Base-by-base conservation (phyloP, 1,140 invertebrate genomes). In the Neelides sp. region DNA sequence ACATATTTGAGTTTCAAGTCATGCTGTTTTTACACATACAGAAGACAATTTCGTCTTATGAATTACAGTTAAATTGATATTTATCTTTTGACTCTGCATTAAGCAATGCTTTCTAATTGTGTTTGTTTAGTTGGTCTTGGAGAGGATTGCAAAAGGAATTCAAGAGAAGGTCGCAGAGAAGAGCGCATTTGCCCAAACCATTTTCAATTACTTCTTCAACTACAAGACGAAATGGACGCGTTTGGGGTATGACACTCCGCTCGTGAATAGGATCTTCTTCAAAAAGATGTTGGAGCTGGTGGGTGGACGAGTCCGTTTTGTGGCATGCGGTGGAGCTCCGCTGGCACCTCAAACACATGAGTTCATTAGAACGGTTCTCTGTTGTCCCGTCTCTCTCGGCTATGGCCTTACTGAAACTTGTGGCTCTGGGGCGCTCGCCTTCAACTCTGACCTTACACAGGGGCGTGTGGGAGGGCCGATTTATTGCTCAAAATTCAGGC, bases 341-440 rank as follows among this genome's bases (percentile, higher is more conserved):
- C 72, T 98, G 0, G 88, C 87, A 15, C 78, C 87, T 3, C 89
- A 96, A 64, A 97, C 93, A 4, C 93, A 98, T 64, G 78, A 82
- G 60, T 93, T 96, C 66, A 86, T 96, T 59, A 85, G 92, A 66
- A 78, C 87, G 46, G 93, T 89, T 64, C 75, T 98, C 20, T 95
- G 89, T 66, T 82, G 86, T 40, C 80, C 82, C 37, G 79, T 98
- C 19, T 78, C 86, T 40, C 88, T 93, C 65, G 95, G 94, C 37
- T 98, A 98, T 71, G 95, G 93, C 4, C 76, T 98, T 39, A 98
- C 95, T 1, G 94, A 98, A 76, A 95, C 91, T 12, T 85, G 83
- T 57, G 91, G 89, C 2, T 88, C 83, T 63, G 90, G 87, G 27
- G 86, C 87, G 20, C 81, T 93, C 46, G 85, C 86, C 77, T 82